Base-by-base conservation (phyloP, 2,113 vertebrate genomes). In the Megaptera novaeangliae region DNA sequence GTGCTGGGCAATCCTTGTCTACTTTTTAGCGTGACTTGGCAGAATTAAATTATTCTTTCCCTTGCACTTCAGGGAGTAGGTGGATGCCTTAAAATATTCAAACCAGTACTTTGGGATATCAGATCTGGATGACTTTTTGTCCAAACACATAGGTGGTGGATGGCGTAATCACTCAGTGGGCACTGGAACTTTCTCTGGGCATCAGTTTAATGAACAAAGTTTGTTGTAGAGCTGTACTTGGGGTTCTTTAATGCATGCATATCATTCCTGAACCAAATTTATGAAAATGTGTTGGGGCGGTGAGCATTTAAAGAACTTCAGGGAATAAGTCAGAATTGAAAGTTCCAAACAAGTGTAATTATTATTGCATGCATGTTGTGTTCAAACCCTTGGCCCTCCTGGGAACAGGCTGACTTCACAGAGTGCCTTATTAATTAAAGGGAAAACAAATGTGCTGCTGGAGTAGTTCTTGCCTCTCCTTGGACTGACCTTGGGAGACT, bases 251-350 rank as follows among this genome's bases (percentile, higher is more conserved):
- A 64, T 74, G 46, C 52, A 46, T 64, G 36, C 46, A 59, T 72
- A 64, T 49, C 15, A 87, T 88, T 91, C 64, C 7, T 61, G 92
- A 90, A 85, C 34, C 25, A 95, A 88, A 96, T 93, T 88, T 93
- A 94, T 91, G 87, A 92, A 96, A 96, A 94, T 88, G 46, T 44
- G n/a, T 88, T 74, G 59, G 81, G 55, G 15, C n/a, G 34, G 23
- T 75, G 71, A 95, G 61, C n/a, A 64, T 95, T 96, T 95, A 77
- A 90, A 97, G 31, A 96, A 88, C 93, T 91, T 96, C 15, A 91
- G 94, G 97, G 88, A 98, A 72, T 88, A 92, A 90, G 27, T 94
- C 39, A 66, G 94, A 96, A 88, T 72, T 87, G 63, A 91, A 78
- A 93, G 94, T 93, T 94, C 61, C 72, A 89, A 96, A 94, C 68